These are phyloP conservation scores for Anhinga rufa DNA, from an alignment of 2,113 vertebrate species.

Conservation along the genomic window DNA sequence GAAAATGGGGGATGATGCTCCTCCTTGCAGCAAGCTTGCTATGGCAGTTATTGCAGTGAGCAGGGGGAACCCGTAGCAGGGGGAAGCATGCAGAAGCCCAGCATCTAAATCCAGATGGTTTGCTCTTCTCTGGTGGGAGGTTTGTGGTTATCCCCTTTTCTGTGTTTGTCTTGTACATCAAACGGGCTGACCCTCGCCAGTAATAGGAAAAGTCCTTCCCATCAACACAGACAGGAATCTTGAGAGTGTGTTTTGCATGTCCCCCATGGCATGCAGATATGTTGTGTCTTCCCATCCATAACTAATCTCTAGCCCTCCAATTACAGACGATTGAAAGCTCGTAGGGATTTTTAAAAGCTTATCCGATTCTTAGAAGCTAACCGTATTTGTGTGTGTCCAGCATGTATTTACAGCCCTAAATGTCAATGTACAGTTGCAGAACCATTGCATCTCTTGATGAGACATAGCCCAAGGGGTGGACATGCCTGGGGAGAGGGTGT, in stretches of 20 bases:
- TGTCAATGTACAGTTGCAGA: accelerated
- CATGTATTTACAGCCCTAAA: background rate
- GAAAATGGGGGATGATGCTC: background rate
- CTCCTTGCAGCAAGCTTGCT: background rate
- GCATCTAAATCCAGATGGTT: background rate
- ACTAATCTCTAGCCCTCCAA: background rate
- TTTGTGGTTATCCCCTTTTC: background rate
- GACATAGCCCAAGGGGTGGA: background rate
- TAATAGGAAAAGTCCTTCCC: background rate
- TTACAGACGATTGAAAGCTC: background rate
- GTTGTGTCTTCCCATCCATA: background rate
- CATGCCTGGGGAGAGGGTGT: background rate
- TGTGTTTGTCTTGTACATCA: background rate
- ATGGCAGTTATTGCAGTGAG: background rate
- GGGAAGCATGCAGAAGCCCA: background rate
- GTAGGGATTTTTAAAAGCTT: background rate
- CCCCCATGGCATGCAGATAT: background rate
- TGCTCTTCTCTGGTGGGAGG: background rate
- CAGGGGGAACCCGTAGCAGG: background rate
- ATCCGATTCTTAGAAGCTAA: background rate
- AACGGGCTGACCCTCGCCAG: background rate
- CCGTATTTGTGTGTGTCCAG: background rate
- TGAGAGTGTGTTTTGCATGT: background rate
- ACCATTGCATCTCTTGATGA: no score
- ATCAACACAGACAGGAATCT: background rate